Percentiles rank a stretch among this genome's conserved stretches.
Evolutionary conservation across 2,797 vertebrate species (phyloP).

Genomic region (Enteromius mattozi): DNA sequence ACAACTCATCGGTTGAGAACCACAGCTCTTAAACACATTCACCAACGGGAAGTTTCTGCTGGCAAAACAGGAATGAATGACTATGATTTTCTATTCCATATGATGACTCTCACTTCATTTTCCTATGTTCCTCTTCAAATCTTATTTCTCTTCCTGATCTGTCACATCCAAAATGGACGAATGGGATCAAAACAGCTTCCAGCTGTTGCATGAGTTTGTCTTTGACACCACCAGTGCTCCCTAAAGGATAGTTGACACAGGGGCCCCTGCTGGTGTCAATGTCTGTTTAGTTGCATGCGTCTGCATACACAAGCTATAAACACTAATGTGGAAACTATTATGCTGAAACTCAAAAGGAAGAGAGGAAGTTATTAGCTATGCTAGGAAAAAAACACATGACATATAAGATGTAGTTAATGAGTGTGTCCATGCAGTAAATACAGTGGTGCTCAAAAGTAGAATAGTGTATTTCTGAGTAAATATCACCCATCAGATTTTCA

Average conservation of each 20-base stretch:
- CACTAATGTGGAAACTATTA: conserved; percentile 43
- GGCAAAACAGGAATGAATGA: background rate
- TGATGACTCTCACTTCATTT: background rate
- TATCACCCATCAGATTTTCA: too few species aligned
- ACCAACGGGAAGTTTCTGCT: background rate
- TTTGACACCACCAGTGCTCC: conserved; percentile 10
- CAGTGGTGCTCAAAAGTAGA: background rate
- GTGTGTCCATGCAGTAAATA: background rate
- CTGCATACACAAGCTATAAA: conserved; percentile 11
- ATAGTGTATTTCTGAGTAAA: too few species aligned
- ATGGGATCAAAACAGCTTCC: conserved; percentile 16
- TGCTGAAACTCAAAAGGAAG: background rate
- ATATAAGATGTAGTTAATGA: background rate
- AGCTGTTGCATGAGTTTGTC: background rate
- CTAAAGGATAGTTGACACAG: conserved; percentile 28
- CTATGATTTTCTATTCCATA: background rate
- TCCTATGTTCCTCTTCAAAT: background rate
- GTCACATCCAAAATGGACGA: background rate
- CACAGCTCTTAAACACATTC: background rate
- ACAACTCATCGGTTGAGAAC: background rate
- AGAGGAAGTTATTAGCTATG: background rate
- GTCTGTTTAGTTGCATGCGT: conserved; percentile 1
- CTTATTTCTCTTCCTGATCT: background rate
- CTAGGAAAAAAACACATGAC: background rate
- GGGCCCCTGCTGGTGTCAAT: conserved; percentile 21